Conservation (phyloP, 2,888 invertebrate genomes). For the Margaritifera margaritifera region DNA sequence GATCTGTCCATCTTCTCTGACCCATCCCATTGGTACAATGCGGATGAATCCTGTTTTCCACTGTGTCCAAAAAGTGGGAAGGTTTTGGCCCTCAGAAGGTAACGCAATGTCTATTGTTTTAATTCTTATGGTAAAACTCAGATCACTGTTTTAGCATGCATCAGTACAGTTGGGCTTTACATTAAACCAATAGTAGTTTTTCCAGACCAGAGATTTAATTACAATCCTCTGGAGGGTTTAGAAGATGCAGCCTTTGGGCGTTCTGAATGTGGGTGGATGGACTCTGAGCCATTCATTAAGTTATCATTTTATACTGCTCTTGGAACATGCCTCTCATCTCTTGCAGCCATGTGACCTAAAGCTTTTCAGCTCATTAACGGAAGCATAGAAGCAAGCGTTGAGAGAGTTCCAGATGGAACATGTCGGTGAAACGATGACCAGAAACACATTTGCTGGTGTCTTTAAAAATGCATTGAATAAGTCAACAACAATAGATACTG, state of each 20-base stretch:
- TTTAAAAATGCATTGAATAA: constrained; percentile 19
- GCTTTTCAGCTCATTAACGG: constrained; percentile 26
- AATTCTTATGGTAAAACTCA: constrained; percentile 22
- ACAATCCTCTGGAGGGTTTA: constrained; percentile 20
- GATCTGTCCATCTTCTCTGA: constrained; percentile 12
- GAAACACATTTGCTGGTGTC: constrained; percentile 20
- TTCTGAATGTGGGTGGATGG: too few relatives aligned
- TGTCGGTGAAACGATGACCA: constrained; percentile 14
- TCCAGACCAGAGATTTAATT: constrained; percentile 22
- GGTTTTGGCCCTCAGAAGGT: constrained; percentile 13
- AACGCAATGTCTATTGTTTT: constrained; percentile 13
- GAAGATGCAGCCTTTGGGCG: too few relatives aligned
- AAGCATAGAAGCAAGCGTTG: constrained; percentile 19
- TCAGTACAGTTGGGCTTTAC: constrained; percentile 21
- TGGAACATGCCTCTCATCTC: constrained; percentile 4
- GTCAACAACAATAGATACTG: constrained; percentile 10
- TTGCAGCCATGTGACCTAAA: constrained; percentile 31
- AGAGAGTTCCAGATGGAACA: constrained; percentile 16
- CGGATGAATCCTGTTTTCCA: constrained; percentile 26
- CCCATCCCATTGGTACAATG: constrained; percentile 20
- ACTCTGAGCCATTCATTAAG: too few relatives aligned
- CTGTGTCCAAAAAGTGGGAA: constrained; percentile 22
- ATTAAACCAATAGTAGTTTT: constrained; percentile 18
- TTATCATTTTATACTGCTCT: too few relatives aligned
- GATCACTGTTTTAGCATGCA: constrained; percentile 25